A percentile compares a stretch with the other conserved stretches of the same genome.
Evolutionary conservation across 2,888 invertebrate genomes (phyloP).

Genomic region (Athalia cordata): DNA sequence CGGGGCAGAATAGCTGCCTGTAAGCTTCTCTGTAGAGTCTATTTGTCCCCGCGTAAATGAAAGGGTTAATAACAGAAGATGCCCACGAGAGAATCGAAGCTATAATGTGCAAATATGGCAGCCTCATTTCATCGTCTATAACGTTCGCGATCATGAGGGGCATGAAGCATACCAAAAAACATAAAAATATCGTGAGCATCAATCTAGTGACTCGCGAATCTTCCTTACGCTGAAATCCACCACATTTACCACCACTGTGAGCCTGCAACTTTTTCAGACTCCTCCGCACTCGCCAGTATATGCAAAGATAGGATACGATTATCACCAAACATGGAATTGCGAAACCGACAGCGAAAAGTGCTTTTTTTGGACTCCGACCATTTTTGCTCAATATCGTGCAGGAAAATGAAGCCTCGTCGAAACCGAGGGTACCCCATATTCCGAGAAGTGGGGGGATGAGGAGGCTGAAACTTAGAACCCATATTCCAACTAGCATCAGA

Average conservation of each 20-base stretch:
- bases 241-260: conserved; percentile 77
- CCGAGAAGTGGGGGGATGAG: conserved; percentile 87
- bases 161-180: conserved; percentile 90
- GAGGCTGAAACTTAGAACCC: conserved; percentile 79
- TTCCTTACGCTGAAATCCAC: conserved; percentile 77
- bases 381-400: conserved; percentile 90
- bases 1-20: conserved; percentile 66
- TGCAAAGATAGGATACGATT: conserved; percentile 89
- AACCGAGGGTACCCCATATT: conserved; percentile 89
- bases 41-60: conserved; percentile 93
- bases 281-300: conserved; percentile 86
- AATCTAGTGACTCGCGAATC: conserved; percentile 88
- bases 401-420: conserved; percentile 88
- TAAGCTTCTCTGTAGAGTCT: conserved; percentile 81
- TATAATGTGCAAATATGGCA: conserved; percentile 86
- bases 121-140: conserved; percentile 84
- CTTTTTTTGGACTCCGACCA: conserved; percentile 88
- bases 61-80: conserved; percentile 91
- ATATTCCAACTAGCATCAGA: conserved; percentile 86
- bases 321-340: conserved; percentile 90
- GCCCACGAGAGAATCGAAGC: conserved; percentile 93
- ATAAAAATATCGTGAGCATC: conserved; percentile 91
- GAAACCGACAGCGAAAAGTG: conserved; percentile 88
- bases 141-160: conserved; percentile 93
- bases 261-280: conserved; percentile 84